These are phyloP conservation scores for Danio rerio DNA, from an alignment of 2,113 vertebrate genomes.

Conservation along the genomic window DNA sequence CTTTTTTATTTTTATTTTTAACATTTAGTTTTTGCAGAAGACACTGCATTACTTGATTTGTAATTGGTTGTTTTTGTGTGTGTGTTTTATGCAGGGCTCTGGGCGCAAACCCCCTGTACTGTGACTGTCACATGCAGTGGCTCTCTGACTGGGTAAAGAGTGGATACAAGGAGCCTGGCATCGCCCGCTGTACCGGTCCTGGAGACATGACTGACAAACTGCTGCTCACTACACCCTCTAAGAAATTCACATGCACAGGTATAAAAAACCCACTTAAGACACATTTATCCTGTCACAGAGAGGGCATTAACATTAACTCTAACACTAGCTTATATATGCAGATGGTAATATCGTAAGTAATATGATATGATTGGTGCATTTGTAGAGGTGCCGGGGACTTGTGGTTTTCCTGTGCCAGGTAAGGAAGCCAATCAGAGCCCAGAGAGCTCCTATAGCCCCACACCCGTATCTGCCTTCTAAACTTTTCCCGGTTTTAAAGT, in stretches of 20 bases:
- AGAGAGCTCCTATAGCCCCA: conserved; percentile 65
- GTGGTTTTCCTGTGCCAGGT: conserved; percentile 93
- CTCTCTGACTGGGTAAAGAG: conserved; percentile 98
- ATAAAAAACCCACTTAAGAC: conserved; percentile 40
- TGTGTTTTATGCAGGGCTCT: conserved; percentile 82
- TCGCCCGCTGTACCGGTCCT: conserved; percentile 92
- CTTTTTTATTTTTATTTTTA: no score
- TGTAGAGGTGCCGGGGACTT: conserved; percentile 90
- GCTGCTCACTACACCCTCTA: conserved; percentile 95
- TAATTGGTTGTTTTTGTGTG: conserved; percentile 5
- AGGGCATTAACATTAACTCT: conserved; percentile 1
- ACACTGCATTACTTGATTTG: no score
- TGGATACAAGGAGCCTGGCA: conserved; percentile 97
- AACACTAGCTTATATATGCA: conserved; percentile 5
- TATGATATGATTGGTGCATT: conserved; percentile 74
- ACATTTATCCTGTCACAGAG: background rate
- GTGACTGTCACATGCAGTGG: conserved; percentile 99
- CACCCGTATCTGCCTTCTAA: conserved; percentile 53
- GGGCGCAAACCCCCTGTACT: conserved; percentile 95
- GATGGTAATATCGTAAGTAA: conserved; percentile 69
- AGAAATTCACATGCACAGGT: conserved; percentile 98
- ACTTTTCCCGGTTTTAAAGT: conserved; percentile 50
- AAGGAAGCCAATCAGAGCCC: conserved; percentile 77
- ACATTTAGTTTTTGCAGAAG: background rate
- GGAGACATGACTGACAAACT: conserved; percentile 97